Evolutionary conservation across 2,797 vertebrate species (phyloP), one percentile per base, ranked within the genome.

Genomic region (Tragopan temminckii): DNA sequence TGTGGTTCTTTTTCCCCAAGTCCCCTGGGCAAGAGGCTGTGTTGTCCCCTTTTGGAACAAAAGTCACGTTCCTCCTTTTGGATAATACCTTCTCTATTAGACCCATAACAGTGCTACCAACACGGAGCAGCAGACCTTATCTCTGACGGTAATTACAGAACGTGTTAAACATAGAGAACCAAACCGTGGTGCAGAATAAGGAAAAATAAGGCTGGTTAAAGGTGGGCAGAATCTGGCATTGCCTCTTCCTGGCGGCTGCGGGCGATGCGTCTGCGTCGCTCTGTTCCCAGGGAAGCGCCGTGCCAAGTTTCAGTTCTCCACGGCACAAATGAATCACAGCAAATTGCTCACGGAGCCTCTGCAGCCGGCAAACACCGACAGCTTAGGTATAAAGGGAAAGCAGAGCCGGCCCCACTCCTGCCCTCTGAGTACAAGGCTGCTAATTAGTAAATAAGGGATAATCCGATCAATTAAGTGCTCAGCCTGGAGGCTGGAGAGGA

Each of bases 401-500:
- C 3, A 4, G 50, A 59, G 40, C 66, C n/a, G 69, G 85, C 35
- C 85, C 67, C 1, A 3, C 79, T 82, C 85, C 89, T 12, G 43
- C 76, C 11, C 36, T 2, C 70, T 6, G 58, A 57, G 45, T 46
- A 4, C 67, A 8, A 4, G 27, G 72, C 72, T 64, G 85, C 70
- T 87, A 42, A 84, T 92, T 70, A 86, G 63, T 19, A 67, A 84
- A 89, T 63, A 67, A 71, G n/a, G 72, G 88, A 72, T 78, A 84
- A 96, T 90, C 88, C 36, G 5, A 84, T 77, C 67, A 79, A 46
- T 92, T 38, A 52, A 63, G 42, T 0, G 67, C 88, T 84, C 88
- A 46, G 70, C 64, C 66, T 36, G 36, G 53, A 33, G 72, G 62
- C 58, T 27, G 82, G 38, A 42, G 85, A 24, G 64, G 50, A 72